phyloP scores from a whole-genome alignment of 2,113 vertebrate genomes.

The Anser cygnoides region DNA sequence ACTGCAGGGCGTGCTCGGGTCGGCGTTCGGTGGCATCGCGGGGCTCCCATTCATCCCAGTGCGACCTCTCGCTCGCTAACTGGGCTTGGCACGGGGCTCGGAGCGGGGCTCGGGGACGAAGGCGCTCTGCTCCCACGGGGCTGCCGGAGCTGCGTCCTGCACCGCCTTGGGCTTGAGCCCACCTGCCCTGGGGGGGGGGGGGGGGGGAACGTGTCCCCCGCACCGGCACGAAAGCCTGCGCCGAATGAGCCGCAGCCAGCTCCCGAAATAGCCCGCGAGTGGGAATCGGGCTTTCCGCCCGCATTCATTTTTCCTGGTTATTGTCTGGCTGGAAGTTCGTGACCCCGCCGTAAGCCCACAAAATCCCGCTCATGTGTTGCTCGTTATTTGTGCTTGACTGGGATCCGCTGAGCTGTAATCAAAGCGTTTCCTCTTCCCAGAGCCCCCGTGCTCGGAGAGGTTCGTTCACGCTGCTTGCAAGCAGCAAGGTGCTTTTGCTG shows the following conservation, averaged over 20 bases:
- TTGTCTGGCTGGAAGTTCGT: constrained; percentile 26
- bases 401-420: constrained; percentile 50
- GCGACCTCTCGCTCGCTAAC: neutral
- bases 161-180: neutral
- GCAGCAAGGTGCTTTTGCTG: neutral
- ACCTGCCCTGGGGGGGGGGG: neutral
- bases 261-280: neutral
- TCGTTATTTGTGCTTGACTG: constrained; percentile 58
- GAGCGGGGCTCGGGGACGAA: fast-evolving
- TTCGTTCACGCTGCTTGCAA: neutral
- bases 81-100: neutral
- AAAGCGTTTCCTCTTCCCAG: constrained; percentile 46
- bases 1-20: neutral
- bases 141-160: neutral
- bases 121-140: neutral
- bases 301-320: constrained; percentile 46
- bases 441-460: neutral
- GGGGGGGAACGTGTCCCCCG: neutral
- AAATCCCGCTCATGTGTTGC: constrained; percentile 38
- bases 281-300: constrained; percentile 14
- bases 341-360: neutral
- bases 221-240: neutral
- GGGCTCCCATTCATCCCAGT: neutral
- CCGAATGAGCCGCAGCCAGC: neutral
- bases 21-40: no score